Evolutionary conservation across 2,888 invertebrate species (phyloP), one percentile per base, ranked within the genome.

Genomic region (Leptarthrus brevirostris): DNA sequence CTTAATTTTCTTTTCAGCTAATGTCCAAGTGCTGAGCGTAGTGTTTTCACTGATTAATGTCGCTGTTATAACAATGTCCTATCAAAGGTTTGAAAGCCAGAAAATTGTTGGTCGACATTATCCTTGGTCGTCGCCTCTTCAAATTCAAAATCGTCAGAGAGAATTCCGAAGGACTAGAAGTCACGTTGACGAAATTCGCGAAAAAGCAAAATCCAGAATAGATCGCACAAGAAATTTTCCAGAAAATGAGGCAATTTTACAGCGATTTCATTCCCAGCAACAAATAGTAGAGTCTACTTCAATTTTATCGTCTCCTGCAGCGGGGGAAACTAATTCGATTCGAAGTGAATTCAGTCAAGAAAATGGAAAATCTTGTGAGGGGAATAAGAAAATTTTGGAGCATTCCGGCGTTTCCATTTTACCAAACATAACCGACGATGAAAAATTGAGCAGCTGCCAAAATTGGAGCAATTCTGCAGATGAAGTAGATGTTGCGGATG

Each of bases 71-170:
- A 91, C 92, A 14, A 89, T 91, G 24, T 86, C 89, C 22, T 93
- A 91, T 80, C 91, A 93, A 83, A 88, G 93, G 80, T 93, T 93
- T 80, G 93, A 93, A 84, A 90, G 92, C 77, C 93, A 93, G 84
- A 91, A 92, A 79, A 80, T 91, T 34, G 89, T 89, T 69, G 93
- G 93, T 0, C 88, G 90, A 56, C 88, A 87, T 80, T 91, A 93
- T 82, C 93, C 93, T 1, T 94, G 93, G 93, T 88, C 88, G 20
- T 86, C 85, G 58, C 80, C 82, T 2, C 81, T 83, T n/a, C 84
- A 86, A 77, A 79, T 82, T 26, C 77, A 80, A 30, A 72, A 76
- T 1, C 79, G 80, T 66, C 79, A 77, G 56, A 74, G 54, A 52
- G 72, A 71, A 56, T 77, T 79, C 24, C 44, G 36, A 26, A 58